These are phyloP conservation scores for Globodera ellingtonae DNA, from an alignment of 1,140 invertebrate species.

Conservation along the genomic window DNA sequence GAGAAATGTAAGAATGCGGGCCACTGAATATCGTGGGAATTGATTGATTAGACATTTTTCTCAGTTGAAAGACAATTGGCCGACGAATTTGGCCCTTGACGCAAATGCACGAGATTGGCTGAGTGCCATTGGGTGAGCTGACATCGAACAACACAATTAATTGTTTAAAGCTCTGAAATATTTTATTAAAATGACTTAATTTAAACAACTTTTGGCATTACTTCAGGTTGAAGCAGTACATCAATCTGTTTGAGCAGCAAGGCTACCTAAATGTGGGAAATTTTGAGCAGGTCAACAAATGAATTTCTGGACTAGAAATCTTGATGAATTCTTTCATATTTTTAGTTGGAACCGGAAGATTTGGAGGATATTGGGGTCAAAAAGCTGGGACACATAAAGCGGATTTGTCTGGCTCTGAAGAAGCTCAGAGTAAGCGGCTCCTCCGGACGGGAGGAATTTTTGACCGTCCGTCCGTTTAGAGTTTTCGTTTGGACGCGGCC, in stretches of 20 bases:
- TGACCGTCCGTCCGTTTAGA: background rate
- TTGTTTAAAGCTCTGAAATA: too few relatives aligned
- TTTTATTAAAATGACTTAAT: slow-evolving; percentile 24
- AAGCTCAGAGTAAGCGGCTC: slow-evolving; percentile 75
- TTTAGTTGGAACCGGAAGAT: slow-evolving; percentile 80
- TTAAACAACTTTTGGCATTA: slow-evolving; percentile 51
- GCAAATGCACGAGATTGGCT: slow-evolving; percentile 11
- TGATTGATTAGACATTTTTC: slow-evolving; percentile 1
- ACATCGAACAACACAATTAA: slow-evolving; percentile 1
- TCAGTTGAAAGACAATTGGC: slow-evolving; percentile 39
- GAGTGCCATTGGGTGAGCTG: background rate
- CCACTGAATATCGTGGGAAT: slow-evolving; percentile 66
- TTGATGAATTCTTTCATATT: background rate
- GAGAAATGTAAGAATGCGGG: slow-evolving; percentile 78
- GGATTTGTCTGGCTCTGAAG: slow-evolving; percentile 93
- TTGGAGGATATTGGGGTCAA: slow-evolving; percentile 94
- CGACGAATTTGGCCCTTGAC: slow-evolving; percentile 33
- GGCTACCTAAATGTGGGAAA: slow-evolving; percentile 87
- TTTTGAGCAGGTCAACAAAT: slow-evolving; percentile 78
- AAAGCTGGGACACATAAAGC: slow-evolving; percentile 90
- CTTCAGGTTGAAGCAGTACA: slow-evolving; percentile 53
- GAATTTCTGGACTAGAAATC: background rate
- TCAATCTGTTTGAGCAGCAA: slow-evolving; percentile 73
- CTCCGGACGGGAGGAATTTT: background rate
- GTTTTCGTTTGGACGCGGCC: background rate